Base-by-base conservation (phyloP, 2,888 invertebrate species). In the Adineta ricciae region DNA sequence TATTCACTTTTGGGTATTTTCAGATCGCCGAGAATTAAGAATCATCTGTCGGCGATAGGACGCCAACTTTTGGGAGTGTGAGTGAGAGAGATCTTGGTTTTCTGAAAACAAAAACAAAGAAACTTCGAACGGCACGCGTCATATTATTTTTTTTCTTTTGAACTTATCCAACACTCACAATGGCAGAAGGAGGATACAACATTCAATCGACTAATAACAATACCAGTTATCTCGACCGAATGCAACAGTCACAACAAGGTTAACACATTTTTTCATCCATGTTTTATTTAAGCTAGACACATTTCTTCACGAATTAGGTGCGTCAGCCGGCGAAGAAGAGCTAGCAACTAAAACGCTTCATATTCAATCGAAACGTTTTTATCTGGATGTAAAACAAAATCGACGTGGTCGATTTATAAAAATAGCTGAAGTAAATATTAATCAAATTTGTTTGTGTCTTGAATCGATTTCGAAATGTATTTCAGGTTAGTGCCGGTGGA, bases 341-440 rank as follows among this genome's bases (percentile, higher is more conserved):
- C 92, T 98, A 93, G 97, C 97, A 89, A 96, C 97, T 88, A 96
- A 96, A 92, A 96, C 96, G 94, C 93, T 98, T 90, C 97, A 97
- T 92, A 97, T 98, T 90, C 97, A 98, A 92, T 97, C 96, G 88
- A 99, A 99, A 92, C 93, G 98, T 90, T 99, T 99, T 92, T 99
- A 99, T 92, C 93, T 99, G 90, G 99, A 99, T 93, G 97, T 99
- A 88, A 99, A 99, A 93, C 97, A 99, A 92, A 99, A 99, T 92
- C 93, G 95, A 89, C 94, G 98, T 89, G 99, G 99, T 87, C 93
- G 97, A 89, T 99, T 98, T 92, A 96, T 99, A 91, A 99, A 99
- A 93, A 96, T 99, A 88, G 98, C 98, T 86, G 98, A 99, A 94
- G 97, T 78, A 78, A 32, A 64, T 2, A 64, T 14, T 32, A 7